phyloP scores from a whole-genome alignment of 2,888 invertebrate species.

The Nomada fucata region DNA sequence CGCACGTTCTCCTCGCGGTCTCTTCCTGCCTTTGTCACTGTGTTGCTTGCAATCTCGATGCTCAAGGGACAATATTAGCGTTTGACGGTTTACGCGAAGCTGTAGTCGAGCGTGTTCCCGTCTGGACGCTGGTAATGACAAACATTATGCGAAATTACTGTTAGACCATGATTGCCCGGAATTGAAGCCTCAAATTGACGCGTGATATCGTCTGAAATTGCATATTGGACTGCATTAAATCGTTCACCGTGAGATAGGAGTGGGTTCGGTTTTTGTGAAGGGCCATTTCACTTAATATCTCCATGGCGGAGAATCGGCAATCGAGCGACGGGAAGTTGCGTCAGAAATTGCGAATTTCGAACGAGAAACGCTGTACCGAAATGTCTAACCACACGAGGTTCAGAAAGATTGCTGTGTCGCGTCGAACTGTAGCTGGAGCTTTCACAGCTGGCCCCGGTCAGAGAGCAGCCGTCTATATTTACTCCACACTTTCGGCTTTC shows the following conservation, averaged over 20 bases:
- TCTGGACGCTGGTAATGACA: slow-evolving; percentile 48
- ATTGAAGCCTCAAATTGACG: slow-evolving; percentile 47
- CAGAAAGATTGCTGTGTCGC: slow-evolving; percentile 17
- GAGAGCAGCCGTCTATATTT: slow-evolving; percentile 71
- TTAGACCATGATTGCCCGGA: slow-evolving; percentile 46
- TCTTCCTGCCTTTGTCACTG: background rate
- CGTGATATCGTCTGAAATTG: slow-evolving; percentile 39
- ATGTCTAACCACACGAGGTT: background rate
- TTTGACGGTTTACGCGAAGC: slow-evolving; percentile 53
- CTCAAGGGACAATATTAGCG: slow-evolving; percentile 56
- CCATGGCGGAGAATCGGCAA: too few relatives aligned
- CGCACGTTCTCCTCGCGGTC: slow-evolving; percentile 2
- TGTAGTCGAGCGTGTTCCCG: slow-evolving; percentile 45
- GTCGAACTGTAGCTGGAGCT: slow-evolving; percentile 56
- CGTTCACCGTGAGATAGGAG: slow-evolving; percentile 20
- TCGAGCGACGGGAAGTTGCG: too few relatives aligned
- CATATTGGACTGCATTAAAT: slow-evolving; percentile 3
- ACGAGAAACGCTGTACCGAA: too few relatives aligned
- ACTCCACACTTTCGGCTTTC: slow-evolving; percentile 68
- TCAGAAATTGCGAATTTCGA: too few relatives aligned
- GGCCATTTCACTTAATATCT: too few relatives aligned
- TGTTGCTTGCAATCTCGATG: slow-evolving; percentile 43
- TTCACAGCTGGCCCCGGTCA: slow-evolving; percentile 71
- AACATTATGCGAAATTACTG: slow-evolving; percentile 60
- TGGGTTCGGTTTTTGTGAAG: too few relatives aligned